Base-by-base conservation (phyloP, 2,888 invertebrate genomes). In the Emesis furor region DNA sequence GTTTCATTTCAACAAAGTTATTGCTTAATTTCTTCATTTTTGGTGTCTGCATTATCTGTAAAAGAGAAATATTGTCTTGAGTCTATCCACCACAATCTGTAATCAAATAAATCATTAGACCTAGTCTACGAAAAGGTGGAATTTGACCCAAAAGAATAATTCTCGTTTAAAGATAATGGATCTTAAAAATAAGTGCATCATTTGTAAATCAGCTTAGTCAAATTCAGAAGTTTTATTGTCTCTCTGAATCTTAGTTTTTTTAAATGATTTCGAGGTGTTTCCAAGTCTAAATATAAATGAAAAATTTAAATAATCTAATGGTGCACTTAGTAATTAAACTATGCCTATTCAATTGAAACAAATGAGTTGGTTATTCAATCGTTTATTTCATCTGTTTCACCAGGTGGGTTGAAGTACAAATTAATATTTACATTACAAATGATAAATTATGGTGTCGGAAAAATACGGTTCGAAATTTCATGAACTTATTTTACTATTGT, bases 81-180 rank as follows among this genome's bases (percentile, higher is more conserved):
- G 94, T 93, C 93, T 79, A 92, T 94, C 95, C 95, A 95, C 95
- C 94, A 81, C 78, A 88, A 85, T 88, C 89, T 88, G 86, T 67
- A 86, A 91, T 86, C 85, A 82, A 81, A 79, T 89, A 89, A 92
- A 84, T 82, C 83, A 79, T 84, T 80, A 81, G 85, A 86, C 89
- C 87, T 89, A 91, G 77, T 32, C 32, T 78, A 86, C 82, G 86
- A 75, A 85, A 81, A 90, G 93, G 95, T 95, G 95, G 95, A 95
- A 93, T 91, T 92, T 93, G 94, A 95, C 95, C 94, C 95, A 95
- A 95, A 94, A 92, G 94, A 94, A 94, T 92, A 90, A 91, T 92
- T 94, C 85, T 81, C 82, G 76, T 73, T 77, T 55, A 78, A 42
- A 78, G 46, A 80, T 35, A 65, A 32, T 32, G 14, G 65, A 10